Evolutionary conservation across 2,113 vertebrate species (phyloP).

Genomic region (Phoxinus phoxinus): DNA sequence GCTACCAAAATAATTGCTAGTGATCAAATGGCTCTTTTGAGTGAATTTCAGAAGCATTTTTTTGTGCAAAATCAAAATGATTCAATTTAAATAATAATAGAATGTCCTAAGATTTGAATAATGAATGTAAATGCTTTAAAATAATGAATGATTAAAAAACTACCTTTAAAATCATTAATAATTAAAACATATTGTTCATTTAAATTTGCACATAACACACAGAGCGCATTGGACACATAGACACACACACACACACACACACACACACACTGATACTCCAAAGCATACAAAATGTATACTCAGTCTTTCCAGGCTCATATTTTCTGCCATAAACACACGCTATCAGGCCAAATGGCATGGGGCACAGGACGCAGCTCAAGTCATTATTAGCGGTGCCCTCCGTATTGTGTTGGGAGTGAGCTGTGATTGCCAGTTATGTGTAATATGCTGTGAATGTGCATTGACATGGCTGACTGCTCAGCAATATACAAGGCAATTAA

Average conservation of each 20-base stretch:
- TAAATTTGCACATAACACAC: background rate
- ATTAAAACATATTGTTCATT: background rate
- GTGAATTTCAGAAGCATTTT: background rate
- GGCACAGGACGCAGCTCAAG: conserved; percentile 41
- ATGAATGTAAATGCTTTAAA: background rate
- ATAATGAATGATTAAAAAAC: background rate
- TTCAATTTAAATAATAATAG: background rate
- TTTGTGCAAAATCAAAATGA: background rate
- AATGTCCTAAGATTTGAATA: background rate
- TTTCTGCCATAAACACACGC: conserved; percentile 26
- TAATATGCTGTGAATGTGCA: conserved; percentile 59
- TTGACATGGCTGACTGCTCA: conserved; percentile 62
- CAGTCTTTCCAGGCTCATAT: background rate
- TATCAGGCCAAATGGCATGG: conserved; percentile 39
- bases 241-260: background rate
- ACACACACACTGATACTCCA: background rate
- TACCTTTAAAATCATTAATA: background rate
- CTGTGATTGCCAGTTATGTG: conserved; percentile 56
- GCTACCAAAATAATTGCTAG: background rate
- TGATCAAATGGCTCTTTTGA: background rate
- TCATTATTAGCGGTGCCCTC: conserved; percentile 52
- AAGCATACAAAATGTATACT: background rate
- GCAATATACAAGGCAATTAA: conserved; percentile 63
- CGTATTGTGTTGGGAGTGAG: conserved; percentile 52
- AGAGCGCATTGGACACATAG: background rate